These are phyloP conservation scores for Phymorhynchus buccinoides DNA, from an alignment of 1,140 invertebrate species.

Conservation along the genomic window DNA sequence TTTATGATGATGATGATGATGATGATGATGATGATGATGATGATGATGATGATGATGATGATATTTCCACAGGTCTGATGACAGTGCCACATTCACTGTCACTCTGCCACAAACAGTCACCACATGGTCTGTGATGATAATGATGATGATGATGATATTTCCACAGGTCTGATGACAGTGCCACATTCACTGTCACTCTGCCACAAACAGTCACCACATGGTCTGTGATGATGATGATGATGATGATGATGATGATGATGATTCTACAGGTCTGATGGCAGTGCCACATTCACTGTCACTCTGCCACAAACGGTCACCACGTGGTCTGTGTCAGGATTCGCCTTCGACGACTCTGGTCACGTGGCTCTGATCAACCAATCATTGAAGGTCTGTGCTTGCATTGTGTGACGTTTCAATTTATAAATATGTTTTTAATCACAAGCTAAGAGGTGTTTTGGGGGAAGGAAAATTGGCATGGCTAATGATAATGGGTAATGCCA, in stretches of 20 bases:
- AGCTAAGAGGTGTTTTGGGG: background rate
- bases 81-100: background rate
- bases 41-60: too few species aligned
- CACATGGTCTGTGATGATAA: constrained; percentile 29
- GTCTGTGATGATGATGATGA: constrained; percentile 6
- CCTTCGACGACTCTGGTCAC: background rate
- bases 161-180: background rate
- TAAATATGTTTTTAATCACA: background rate
- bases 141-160: too few species aligned
- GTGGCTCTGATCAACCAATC: constrained; percentile 15
- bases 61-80: background rate
- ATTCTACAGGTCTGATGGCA: background rate
- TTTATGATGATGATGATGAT: too few species aligned
- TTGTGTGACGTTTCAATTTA: background rate
- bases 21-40: too few species aligned
- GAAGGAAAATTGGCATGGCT: background rate
- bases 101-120: constrained; percentile 6
- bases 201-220: constrained; percentile 15
- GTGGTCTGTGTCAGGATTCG: constrained; percentile 17
- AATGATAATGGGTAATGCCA: too few species aligned
- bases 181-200: constrained; percentile 1
- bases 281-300: background rate
- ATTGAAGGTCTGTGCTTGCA: background rate
- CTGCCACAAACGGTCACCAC: constrained; percentile 18
- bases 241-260: too few species aligned